phyloP scores from a whole-genome alignment of 2,888 invertebrate species.

The Drosophila nr. fundita region DNA sequence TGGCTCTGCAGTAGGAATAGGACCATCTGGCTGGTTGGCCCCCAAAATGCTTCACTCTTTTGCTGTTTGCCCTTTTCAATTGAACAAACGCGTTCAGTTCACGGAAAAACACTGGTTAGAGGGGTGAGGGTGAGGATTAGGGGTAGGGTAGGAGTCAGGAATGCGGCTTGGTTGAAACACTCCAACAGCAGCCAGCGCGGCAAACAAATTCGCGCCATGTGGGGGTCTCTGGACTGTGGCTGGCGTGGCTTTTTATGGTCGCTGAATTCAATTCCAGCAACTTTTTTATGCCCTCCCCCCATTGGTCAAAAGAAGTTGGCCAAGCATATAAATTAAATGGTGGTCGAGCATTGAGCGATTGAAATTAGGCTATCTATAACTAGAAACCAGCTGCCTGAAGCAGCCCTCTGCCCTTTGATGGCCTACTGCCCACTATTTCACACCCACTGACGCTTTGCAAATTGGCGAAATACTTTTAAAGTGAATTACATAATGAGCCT shows the following conservation, averaged over 20 bases:
- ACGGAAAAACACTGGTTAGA: slow-evolving; percentile 28
- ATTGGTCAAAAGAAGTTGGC: slow-evolving; percentile 61
- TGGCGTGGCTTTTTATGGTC: slow-evolving; percentile 43
- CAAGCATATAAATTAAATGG: slow-evolving; percentile 78
- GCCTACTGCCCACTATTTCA: slow-evolving; percentile 1
- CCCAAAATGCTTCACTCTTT: background rate
- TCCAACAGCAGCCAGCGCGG: slow-evolving; percentile 27
- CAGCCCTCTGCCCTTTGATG: background rate
- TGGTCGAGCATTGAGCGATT: slow-evolving; percentile 57
- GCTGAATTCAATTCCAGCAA: slow-evolving; percentile 50
- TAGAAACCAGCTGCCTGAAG: slow-evolving; percentile 2
- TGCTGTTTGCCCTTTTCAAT: slow-evolving; percentile 56
- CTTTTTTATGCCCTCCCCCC: slow-evolving; percentile 15
- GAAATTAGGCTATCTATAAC: slow-evolving; percentile 63
- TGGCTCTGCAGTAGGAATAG: slow-evolving; percentile 19
- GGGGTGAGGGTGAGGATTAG: background rate
- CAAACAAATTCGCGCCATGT: slow-evolving; percentile 58
- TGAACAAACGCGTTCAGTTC: slow-evolving; percentile 63
- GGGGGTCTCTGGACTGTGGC: slow-evolving; percentile 36
- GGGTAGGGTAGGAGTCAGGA: background rate
- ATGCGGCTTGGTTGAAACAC: background rate
- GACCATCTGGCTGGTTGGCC: slow-evolving; percentile 19
- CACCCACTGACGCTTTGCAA: slow-evolving; percentile 19
- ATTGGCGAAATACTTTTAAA: slow-evolving; percentile 27
- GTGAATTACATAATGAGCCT: background rate